Base-by-base conservation (phyloP, 1,140 invertebrate species). In the Babylonia areolata region DNA sequence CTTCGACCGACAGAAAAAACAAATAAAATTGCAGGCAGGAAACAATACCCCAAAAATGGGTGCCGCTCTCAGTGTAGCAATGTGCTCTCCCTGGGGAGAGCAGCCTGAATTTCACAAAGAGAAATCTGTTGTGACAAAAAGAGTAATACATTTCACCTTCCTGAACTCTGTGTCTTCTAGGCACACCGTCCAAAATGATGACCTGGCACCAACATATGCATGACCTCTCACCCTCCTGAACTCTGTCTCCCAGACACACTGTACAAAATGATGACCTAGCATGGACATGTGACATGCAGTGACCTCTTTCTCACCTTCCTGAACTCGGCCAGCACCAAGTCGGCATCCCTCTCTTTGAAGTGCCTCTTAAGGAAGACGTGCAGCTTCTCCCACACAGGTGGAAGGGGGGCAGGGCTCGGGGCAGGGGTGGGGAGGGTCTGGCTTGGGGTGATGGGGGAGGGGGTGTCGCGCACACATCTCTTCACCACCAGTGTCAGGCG, bases 251-350 rank as follows among this genome's bases (percentile, higher is more conserved):
- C 46, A 51, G 9, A 51, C 46, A 51, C 46, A 51, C 46, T 11
- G 9, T n/a, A n/a, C n/a, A n/a, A n/a, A n/a, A n/a, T n/a, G n/a
- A n/a, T n/a, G n/a, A n/a, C n/a, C n/a, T n/a, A n/a, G 6, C 46
- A 51, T 20, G 20, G 9, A 51, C 46, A 51, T 11, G 20, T 11
- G 20, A 51, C 46, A 51, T 2, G 9, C 58, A 64, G 28, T 12
- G 15, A 12, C 15, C 46, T 31, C 28, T 6, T 9, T 28, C 75
- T 77, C 90, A 94, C 94, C 90, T 92, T 93, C 88, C 91, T 90
- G 87, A 94, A 94, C 87, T 93, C 92, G 78, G 87, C 89, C 58
- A 94, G 81, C n/a, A 94, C 92, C 86, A 93, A 93, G 31, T 90
- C 89, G 35, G 92, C 91, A 92, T 94, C 93, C 80, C 86, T 86